phyloP scores from a whole-genome alignment of 2,113 vertebrate genomes.

The Acrocephalus arundinaceus region DNA sequence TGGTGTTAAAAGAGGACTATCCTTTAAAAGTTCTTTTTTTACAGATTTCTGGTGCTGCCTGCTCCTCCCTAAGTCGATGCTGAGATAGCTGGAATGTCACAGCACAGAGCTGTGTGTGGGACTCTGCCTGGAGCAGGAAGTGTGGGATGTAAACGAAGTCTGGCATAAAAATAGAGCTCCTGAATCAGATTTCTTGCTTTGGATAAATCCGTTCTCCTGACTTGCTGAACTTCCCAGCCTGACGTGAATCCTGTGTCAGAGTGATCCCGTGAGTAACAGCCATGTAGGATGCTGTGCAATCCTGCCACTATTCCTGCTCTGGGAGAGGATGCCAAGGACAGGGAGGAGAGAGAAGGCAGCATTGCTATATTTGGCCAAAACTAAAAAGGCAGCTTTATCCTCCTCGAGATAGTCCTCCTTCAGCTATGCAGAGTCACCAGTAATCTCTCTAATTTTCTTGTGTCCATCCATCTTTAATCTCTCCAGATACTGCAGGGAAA shows the following conservation, averaged over 20 bases:
- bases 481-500: conserved; percentile 79
- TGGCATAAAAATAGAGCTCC: neutral
- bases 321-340: conserved; percentile 19
- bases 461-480: conserved; percentile 78
- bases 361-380: conserved; percentile 47
- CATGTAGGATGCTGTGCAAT: neutral
- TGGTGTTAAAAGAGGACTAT: conserved; percentile 8
- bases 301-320: neutral
- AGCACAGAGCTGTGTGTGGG: neutral
- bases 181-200: neutral
- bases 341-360: conserved; percentile 34
- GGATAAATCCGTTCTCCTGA: neutral
- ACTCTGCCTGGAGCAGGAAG: neutral
- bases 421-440: conserved; percentile 69
- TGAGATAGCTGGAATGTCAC: neutral
- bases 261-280: neutral
- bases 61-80: neutral
- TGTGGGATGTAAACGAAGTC: neutral
- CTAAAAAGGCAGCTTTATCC: conserved; percentile 48
- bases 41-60: neutral
- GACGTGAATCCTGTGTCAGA: neutral
- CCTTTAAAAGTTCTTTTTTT: neutral
- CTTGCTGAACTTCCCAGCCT: neutral
- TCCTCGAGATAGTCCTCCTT: conserved; percentile 65
- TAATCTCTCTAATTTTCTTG: conserved; percentile 79